Evolutionary conservation across 2,113 vertebrate species (phyloP), one percentile per base, ranked within the genome.

Genomic region (Coryphaenoides rupestris): DNA sequence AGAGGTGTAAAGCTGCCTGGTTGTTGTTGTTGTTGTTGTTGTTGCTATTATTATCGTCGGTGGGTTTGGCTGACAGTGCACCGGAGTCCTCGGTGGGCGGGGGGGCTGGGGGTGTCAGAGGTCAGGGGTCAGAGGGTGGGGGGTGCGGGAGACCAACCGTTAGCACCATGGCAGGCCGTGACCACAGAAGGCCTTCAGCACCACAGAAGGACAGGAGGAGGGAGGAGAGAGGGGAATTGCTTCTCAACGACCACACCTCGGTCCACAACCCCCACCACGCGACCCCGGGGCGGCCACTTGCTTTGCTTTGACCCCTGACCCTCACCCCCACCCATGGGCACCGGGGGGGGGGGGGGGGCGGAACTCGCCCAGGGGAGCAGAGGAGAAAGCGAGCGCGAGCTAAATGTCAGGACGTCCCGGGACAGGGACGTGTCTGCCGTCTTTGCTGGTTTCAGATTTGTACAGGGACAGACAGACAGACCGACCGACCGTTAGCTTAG

Each of bases 391-490:
- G 16, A 61, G 65, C 71, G 63, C 10, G 21, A 72, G 71, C 63
- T 60, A 65, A n/a, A 60, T 15, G 62, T 50, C 15, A 58, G 68
- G 55, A 73, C 61, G 71, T 82, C 78, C 74, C n/a, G 74, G 69
- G 66, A 81, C 62, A 55, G 74, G 52, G 74, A 78, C 75, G 45
- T 58, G 74, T 85, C 85, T 69, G 83, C 80, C 60, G 80, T 84
- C 85, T 84, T 86, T 89, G 87, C 87, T 89, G 87, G 86, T 87
- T 86, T 87, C 60, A 81, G 63, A 68, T 87, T 89, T 85, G 75
- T 86, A 88, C 78, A 88, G 73, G 73, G 79, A 86, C 83, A 83
- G 84, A 76, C 86, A 82, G 83, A 79, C 74, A 40, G 60, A 69
- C 79, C 68, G 60, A 69, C 79, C 68, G 74, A 73, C 78, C 57